These are phyloP conservation scores for Semicossyphus pulcher DNA, from an alignment of 2,113 vertebrate genomes.

Conservation along the genomic window DNA sequence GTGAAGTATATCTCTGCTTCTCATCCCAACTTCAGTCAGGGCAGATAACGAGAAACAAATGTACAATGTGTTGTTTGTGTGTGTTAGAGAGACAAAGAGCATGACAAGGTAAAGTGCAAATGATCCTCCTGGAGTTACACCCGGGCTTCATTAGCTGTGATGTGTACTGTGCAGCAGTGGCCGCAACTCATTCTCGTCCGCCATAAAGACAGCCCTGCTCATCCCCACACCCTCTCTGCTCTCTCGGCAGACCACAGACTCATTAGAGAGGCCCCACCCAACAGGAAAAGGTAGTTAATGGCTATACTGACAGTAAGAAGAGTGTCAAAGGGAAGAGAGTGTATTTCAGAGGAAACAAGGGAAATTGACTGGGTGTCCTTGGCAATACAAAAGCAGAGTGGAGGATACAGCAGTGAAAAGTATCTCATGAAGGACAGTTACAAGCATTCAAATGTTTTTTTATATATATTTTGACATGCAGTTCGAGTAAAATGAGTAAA, in stretches of 20 bases:
- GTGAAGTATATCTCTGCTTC: background rate
- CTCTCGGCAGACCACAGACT: constrained; percentile 49
- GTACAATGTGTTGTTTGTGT: background rate
- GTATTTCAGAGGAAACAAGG: constrained; percentile 33
- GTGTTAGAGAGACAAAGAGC: constrained; percentile 1
- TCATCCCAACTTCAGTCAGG: background rate
- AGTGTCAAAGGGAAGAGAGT: constrained; percentile 11
- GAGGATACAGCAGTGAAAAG: background rate
- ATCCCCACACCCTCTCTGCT: background rate
- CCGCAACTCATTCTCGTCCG: constrained; percentile 62
- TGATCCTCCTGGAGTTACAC: constrained; percentile 51
- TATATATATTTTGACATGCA: constrained; percentile 51
- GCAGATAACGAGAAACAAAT: background rate
- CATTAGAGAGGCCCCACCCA: constrained; percentile 42
- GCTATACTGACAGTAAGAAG: constrained; percentile 6
- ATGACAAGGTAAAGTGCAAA: constrained; percentile 45
- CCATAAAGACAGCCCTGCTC: constrained; percentile 50
- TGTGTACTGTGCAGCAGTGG: constrained; percentile 45
- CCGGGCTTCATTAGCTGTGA: constrained; percentile 68
- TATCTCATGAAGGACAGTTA: background rate
- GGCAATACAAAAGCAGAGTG: too few relatives aligned
- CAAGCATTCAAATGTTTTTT: constrained; percentile 12
- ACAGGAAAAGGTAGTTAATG: constrained; percentile 32
- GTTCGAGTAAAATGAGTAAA: constrained; percentile 40
- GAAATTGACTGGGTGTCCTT: constrained; percentile 20